These are phyloP conservation scores for Falcaria lacertinaria DNA, from an alignment of 2,888 invertebrate genomes.

Conservation along the genomic window DNA sequence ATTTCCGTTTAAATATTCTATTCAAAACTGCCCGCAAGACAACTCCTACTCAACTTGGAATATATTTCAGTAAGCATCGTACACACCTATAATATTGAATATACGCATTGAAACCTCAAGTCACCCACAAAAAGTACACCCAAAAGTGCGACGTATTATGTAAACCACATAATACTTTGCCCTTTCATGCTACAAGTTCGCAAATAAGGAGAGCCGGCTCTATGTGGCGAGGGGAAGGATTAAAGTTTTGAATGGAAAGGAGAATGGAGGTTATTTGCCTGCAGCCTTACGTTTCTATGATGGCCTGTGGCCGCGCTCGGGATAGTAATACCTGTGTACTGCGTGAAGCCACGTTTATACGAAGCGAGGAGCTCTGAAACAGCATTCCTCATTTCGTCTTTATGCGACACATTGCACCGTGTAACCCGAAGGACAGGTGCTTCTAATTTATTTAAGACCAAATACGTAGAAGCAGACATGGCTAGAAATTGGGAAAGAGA, in stretches of 20 bases:
- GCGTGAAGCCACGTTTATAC: conserved; percentile 23
- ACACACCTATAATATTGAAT: background rate
- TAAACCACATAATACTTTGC: conserved; percentile 11
- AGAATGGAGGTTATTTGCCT: conserved; percentile 46
- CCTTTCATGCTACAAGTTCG: conserved; percentile 19
- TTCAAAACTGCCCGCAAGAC: too few relatives aligned
- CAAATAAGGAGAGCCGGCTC: conserved; percentile 27
- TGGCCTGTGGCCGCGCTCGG: conserved; percentile 39
- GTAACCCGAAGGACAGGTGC: background rate
- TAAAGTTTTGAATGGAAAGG: conserved; percentile 8
- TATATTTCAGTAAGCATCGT: too few relatives aligned
- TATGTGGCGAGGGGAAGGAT: conserved; percentile 21
- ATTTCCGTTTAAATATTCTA: too few relatives aligned
- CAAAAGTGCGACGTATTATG: background rate
- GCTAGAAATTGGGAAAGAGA: background rate
- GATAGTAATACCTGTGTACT: conserved; percentile 19
- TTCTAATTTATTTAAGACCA: background rate
- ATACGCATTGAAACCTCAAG: background rate
- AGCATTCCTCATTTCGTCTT: conserved; percentile 27
- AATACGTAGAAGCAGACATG: background rate
- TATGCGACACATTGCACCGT: background rate
- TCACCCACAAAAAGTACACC: background rate
- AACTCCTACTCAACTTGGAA: too few relatives aligned
- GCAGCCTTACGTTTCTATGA: conserved; percentile 42
- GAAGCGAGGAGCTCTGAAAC: conserved; percentile 15